Percentiles rank a stretch among this genome's conserved stretches.
Conservation (phyloP, 2,113 vertebrate species). For the Pandion haliaetus region DNA sequence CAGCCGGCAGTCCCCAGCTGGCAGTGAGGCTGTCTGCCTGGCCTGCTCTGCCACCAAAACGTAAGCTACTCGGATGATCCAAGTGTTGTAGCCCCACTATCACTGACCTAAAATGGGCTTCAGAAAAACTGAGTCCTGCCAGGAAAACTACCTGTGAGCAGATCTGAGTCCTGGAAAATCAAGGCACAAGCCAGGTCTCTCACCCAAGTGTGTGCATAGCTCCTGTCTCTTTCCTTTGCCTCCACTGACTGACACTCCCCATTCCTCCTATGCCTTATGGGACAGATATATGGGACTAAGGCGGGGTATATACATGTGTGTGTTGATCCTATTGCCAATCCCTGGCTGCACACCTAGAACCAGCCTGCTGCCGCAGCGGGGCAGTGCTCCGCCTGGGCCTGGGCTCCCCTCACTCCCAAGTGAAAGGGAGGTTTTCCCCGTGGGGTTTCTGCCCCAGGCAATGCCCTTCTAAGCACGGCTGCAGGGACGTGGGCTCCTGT, state of each 20-base stretch:
- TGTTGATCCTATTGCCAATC: background rate
- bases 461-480: background rate
- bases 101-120: background rate
- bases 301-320: no score
- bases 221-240: background rate
- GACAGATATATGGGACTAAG: background rate
- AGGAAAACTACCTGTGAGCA: background rate
- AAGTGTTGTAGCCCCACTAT: background rate
- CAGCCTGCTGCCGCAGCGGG: background rate
- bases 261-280: background rate
- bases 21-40: background rate
- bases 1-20: background rate
- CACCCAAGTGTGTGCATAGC: background rate
- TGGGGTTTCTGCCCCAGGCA: background rate
- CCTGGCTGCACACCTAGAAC: background rate
- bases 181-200: background rate
- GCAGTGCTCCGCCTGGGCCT: background rate
- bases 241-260: background rate
- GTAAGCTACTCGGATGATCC: fast-evolving
- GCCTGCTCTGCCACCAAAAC: background rate
- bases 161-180: background rate
- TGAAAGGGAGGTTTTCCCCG: background rate
- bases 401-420: background rate
- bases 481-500: background rate
- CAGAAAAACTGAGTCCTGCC: background rate